Evolutionary conservation across 2,888 invertebrate species (phyloP), one percentile per base, ranked within the genome.

Genomic region (Dione juno): DNA sequence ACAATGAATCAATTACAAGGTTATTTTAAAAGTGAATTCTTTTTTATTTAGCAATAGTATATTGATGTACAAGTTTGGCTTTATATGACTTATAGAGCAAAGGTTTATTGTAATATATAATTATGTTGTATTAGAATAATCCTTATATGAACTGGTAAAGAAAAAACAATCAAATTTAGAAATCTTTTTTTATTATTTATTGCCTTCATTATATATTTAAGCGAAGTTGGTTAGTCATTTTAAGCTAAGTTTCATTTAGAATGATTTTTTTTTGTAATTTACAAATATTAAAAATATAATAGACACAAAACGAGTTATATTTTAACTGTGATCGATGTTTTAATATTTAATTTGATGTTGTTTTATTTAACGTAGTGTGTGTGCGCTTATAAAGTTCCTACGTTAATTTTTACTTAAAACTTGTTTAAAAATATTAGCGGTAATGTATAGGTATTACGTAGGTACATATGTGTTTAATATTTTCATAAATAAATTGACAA

Each of bases 351-450:
- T 14, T 57, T 16, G 8, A 58, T 37, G 50, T 21, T 16, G n/a
- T 54, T 54, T 37, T 5, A 16, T 54, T 54, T 59, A 14, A 67
- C 52, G 53, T 53, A 66, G 10, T 61, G n/a, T 28, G 53, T 16
- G 53, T 53, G 61, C 63, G 35, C 68, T 66, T 69, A 16, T 16
- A 59, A 72, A 72, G 72, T 72, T 72, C 72, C 72, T 72, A 72
- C n/a, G 35, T 59, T 70, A 65, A 59, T 65, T 53, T 70, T 69
- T 58, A 57, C 19, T 13, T 35, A 41, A 54, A 35, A 35, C 3
- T 41, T 28, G 28, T 28, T 43, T 66, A 16, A 63, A 35, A 66
- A 50, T 72, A 41, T 58, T 69, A 48, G 43, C 21, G 14, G 13
- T 28, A 37, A 54, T 61, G 14, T 43, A 45, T 53, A 9, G 16